Percentiles rank a stretch among this genome's conserved stretches.
These are phyloP conservation scores for Pseudolycoriella hygida DNA, from an alignment of 2,888 invertebrate genomes.

Conservation along the genomic window DNA sequence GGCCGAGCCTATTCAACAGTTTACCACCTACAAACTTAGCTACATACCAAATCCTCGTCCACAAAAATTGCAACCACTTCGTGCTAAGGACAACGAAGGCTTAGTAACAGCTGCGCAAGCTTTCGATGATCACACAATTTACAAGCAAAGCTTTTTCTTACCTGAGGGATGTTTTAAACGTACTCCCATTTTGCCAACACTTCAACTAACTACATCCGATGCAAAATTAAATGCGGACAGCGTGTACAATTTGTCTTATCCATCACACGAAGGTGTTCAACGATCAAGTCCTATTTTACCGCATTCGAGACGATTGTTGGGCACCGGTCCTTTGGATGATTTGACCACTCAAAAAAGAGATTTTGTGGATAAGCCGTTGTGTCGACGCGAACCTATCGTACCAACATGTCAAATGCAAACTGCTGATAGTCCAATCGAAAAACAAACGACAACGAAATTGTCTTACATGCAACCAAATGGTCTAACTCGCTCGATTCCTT, in stretches of 20 bases:
- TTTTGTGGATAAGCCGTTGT: constrained; percentile 44
- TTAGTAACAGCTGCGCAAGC: constrained; percentile 9
- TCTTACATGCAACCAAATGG: constrained; percentile 21
- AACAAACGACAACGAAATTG: constrained; percentile 23
- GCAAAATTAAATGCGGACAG: constrained; percentile 37
- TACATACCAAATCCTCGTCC: constrained; percentile 24
- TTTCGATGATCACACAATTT: background rate
- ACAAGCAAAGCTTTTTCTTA: constrained; percentile 14
- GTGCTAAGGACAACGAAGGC: background rate
- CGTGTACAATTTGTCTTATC: constrained; percentile 18
- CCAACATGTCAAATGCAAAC: constrained; percentile 17
- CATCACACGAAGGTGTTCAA: constrained; percentile 18
- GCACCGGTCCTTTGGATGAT: constrained; percentile 45
- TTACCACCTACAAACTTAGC: constrained; percentile 45
- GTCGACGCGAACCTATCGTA: constrained; percentile 18
- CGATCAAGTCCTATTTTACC: constrained; percentile 21
- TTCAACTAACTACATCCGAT: constrained; percentile 28
- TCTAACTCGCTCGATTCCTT: background rate
- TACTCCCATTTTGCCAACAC: constrained; percentile 28
- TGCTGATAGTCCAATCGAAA: constrained; percentile 20
- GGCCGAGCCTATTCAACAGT: constrained; percentile 22
- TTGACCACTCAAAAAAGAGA: constrained; percentile 57
- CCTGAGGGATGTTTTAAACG: constrained; percentile 15
- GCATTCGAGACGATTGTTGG: constrained; percentile 17
- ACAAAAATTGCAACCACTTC: constrained; percentile 3